Evolutionary conservation across 2,888 invertebrate genomes (phyloP), one percentile per base, ranked within the genome.

Genomic region (Calameuta idolon): DNA sequence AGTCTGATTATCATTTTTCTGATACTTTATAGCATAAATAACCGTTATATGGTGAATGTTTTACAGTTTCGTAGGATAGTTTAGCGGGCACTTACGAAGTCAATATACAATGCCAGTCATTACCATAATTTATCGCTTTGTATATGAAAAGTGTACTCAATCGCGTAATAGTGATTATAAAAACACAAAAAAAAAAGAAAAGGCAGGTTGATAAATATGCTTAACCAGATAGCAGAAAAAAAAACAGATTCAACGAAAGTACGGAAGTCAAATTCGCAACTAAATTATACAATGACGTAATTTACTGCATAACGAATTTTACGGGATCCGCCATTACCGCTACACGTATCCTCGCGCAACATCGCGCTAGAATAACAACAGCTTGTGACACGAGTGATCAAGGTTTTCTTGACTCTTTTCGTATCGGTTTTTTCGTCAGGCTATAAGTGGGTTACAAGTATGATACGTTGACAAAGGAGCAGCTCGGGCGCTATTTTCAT

Each of bases 121-220:
- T 77, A 77, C 37, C 77, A 77, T 77, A 77, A 77, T 77, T 74
- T 68, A 77, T 31, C 77, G 74, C 15, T 77, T 74, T 77, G 74
- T 74, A 77, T 31, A 69, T 74, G 15, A 37, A 77, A 35, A 68
- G 77, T 69, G 77, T 77, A 55, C 55, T 55, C 23, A 23, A 23
- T 55, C 23, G 55, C 23, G 55, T 55, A 23, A 55, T 55, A 55
- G 9, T 23, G 23, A 55, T 23, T 55, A 55, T 55, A 23, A 9
- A 1, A 9, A 9, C 55, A 55, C 5, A 5, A 55, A 37, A 35
- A 35, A 31, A 31, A 55, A 55, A 55, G 15, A 40, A 40, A 40
- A 40, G 1, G 23, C 55, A 55, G 23, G 55, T 23, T 55, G 5
- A 55, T 5, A 23, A 55, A 55, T 23, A 23, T 55, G 23, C 9